Conservation (phyloP, 2,113 vertebrate genomes). For the Blennius ocellaris region DNA sequence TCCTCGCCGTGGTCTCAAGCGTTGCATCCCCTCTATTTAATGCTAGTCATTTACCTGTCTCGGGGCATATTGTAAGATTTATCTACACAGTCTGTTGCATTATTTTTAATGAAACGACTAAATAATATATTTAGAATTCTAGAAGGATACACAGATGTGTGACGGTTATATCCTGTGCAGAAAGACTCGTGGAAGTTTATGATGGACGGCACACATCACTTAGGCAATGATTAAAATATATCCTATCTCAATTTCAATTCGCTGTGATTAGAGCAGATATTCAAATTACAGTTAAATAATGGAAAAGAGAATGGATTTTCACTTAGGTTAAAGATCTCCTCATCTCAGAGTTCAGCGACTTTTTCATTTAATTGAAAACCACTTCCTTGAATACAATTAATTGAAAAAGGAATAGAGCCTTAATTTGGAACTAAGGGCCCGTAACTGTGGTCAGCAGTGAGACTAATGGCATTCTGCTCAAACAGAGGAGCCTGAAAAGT, state of each 20-base stretch:
- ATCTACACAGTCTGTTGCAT: background rate
- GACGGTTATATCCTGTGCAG: background rate
- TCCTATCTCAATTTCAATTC: slow-evolving; percentile 50
- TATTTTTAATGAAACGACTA: slow-evolving; percentile 7
- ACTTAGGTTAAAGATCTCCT: slow-evolving; percentile 73
- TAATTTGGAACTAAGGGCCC: slow-evolving; percentile 79
- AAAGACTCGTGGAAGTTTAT: slow-evolving; percentile 8
- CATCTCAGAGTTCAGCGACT: slow-evolving; percentile 73
- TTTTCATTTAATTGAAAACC: slow-evolving; percentile 78
- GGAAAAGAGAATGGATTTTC: slow-evolving; percentile 69
- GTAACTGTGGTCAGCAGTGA: slow-evolving; percentile 78
- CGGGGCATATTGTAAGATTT: background rate
- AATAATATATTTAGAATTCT: slow-evolving; percentile 21
- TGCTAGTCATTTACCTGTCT: slow-evolving; percentile 7
- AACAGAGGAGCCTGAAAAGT: slow-evolving; percentile 58
- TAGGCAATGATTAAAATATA: slow-evolving; percentile 52
- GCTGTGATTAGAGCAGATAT: slow-evolving; percentile 50
- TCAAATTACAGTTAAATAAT: slow-evolving; percentile 70
- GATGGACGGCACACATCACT: slow-evolving; percentile 30
- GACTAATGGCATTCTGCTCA: slow-evolving; percentile 76
- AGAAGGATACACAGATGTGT: slow-evolving; percentile 15
- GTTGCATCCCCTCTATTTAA: slow-evolving; percentile 30
- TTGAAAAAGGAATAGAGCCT: slow-evolving; percentile 76
- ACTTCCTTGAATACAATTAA: slow-evolving; percentile 78
- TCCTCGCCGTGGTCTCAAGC: slow-evolving; percentile 17